Evolutionary conservation across 37 sponge, comb jelly and placozoan species (phyloP), one percentile per base, ranked within the genome.

Genomic region (Haliclona indistincta): DNA sequence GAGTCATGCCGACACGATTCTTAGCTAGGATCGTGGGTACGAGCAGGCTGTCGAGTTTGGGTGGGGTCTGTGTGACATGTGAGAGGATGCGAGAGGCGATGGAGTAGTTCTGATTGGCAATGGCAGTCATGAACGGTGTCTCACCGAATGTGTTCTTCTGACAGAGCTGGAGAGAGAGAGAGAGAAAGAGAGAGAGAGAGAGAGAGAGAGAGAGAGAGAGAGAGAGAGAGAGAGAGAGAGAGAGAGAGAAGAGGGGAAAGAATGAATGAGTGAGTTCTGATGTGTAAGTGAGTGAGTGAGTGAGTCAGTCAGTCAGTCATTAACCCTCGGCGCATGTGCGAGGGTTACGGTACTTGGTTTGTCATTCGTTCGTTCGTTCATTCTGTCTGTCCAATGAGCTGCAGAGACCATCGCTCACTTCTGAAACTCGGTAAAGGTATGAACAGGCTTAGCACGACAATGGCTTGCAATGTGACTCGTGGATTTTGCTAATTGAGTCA

Each of bases 71-170:
- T 49, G 38, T 55, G 70, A 4, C 38, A 17, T 30, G 43, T 34
- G 34, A 7, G 5, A 87, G 84, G 1, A 92, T 87, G 38, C 45
- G 47, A 28, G 76, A 71, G 26, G 93, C 93, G n/a, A 84, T 74
- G 1, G 44, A 23, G 73, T 82, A 82, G 85, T 92, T 92, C 4
- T 56, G 79, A 43, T 70, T 39, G 42, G 23, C 3, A n/a, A 92
- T 63, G 35, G 88, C 84, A 8, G 54, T 5, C 56, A 79, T 38
- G 85, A 92, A 91, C 5, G 93, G 88, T 13, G 84, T 87, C 60
- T 78, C 38, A 37, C 88, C 93, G 43, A 53, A 23, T 1, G 53
- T 49, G 64, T 92, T 86, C 55, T 56, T 77, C 8, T 56, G 43
- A 63, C 79, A 78, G 17, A 91, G 64, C 92, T 91, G 64, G 11